Conservation (phyloP, 2,888 invertebrate genomes). For the Apodemia mormo region DNA sequence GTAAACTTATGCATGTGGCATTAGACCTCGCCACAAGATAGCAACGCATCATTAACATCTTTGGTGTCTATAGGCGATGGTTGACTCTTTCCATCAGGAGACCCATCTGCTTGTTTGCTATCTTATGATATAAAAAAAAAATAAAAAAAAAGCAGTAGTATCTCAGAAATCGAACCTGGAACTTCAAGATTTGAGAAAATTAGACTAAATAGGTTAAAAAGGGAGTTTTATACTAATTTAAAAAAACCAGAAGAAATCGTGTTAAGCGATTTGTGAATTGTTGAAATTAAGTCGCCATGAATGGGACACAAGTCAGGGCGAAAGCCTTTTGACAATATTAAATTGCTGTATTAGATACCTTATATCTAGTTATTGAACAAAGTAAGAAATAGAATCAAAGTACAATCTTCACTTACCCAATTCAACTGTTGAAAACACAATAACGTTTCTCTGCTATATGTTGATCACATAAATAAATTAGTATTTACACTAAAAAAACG, state of each 20-base stretch:
- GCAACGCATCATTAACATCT: no score
- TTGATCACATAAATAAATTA: constrained; percentile 29
- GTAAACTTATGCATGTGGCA: background rate
- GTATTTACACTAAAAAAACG: constrained; percentile 3
- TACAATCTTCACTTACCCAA: constrained; percentile 30
- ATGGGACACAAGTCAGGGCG: background rate
- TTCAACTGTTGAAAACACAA: constrained; percentile 24
- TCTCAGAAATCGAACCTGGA: no score
- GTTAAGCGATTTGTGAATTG: background rate
- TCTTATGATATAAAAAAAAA: no score
- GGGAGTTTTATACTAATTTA: background rate
- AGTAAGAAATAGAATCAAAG: background rate
- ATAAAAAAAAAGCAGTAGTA: no score
- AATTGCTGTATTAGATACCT: background rate
- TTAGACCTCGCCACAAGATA: background rate
- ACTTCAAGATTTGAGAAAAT: no score
- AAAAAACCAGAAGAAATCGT: background rate
- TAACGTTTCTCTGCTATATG: constrained; percentile 27
- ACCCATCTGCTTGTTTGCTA: no score
- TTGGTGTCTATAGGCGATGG: no score
- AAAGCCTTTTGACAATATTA: background rate
- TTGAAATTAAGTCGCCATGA: background rate
- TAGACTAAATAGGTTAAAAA: no score
- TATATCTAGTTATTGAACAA: background rate
- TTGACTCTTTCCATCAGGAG: no score